phyloP scores from a whole-genome alignment of 2,113 vertebrate genomes.

The Chaetura pelagica region DNA sequence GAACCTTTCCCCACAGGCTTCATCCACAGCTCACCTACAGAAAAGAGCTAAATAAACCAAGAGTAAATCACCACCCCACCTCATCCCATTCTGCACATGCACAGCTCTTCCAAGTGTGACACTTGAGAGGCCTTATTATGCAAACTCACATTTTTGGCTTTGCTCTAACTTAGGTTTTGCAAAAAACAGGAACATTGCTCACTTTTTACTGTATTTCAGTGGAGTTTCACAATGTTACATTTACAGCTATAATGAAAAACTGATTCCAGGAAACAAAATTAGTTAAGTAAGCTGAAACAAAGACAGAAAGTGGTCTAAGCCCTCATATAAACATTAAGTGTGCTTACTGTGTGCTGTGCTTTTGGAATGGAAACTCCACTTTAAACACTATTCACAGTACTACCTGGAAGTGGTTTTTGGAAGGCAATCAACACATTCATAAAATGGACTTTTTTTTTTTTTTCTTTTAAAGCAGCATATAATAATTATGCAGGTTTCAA shows the following conservation, averaged over 20 bases:
- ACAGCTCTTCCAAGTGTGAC: rapidly evolving
- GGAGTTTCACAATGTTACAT: background rate
- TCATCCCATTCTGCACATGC: background rate
- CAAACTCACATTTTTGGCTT: too few relatives aligned
- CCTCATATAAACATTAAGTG: rapidly evolving
- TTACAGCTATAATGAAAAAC: background rate
- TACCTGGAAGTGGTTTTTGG: background rate
- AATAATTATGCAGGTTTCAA: background rate
- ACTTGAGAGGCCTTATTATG: rapidly evolving
- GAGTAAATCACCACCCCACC: background rate
- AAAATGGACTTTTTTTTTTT: background rate
- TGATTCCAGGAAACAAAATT: background rate
- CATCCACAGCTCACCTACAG: background rate
- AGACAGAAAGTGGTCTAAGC: background rate
- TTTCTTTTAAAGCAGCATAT: background rate
- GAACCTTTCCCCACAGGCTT: background rate
- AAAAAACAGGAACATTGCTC: rapidly evolving
- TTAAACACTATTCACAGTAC: background rate
- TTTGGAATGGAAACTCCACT: background rate
- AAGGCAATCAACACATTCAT: background rate
- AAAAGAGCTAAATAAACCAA: background rate
- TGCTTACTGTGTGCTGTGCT: background rate
- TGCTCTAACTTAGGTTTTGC: background rate
- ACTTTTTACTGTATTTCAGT: background rate
- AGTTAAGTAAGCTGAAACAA: background rate